phyloP scores from a whole-genome alignment of 92 coral and sea anemone species.

The Siderastrea radians region DNA sequence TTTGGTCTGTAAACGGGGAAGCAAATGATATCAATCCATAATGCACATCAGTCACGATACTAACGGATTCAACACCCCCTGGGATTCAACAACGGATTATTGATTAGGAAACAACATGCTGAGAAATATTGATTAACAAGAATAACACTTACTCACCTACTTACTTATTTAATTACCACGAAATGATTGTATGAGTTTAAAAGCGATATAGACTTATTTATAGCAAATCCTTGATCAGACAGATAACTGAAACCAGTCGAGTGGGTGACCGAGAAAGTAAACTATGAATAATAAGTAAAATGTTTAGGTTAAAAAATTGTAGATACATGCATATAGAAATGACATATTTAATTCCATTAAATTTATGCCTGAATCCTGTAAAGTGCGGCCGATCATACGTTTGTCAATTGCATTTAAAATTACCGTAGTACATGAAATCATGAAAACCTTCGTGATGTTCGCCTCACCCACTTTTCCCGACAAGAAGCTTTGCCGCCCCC shows the following conservation, averaged over 20 bases:
- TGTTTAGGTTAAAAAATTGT: too few species aligned
- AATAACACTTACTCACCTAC: too few species aligned
- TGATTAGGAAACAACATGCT: too few species aligned
- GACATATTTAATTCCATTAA: too few species aligned
- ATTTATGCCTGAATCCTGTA: too few species aligned
- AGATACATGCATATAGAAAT: too few species aligned
- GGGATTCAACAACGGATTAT: too few species aligned
- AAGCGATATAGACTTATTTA: neutral
- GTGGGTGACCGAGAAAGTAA: slow-evolving; percentile 2
- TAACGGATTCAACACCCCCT: too few species aligned
- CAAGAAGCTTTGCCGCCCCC: neutral
- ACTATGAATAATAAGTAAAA: neutral
- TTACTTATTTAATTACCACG: neutral
- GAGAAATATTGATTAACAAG: too few species aligned
- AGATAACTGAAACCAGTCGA: neutral
- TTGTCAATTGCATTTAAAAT: neutral
- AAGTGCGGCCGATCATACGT: neutral
- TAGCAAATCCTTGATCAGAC: neutral
- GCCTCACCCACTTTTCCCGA: neutral
- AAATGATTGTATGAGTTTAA: neutral
- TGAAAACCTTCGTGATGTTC: neutral
- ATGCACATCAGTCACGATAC: too few species aligned
- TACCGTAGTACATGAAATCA: neutral
- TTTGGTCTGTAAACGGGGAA: too few species aligned
- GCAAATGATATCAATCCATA: too few species aligned